A percentile compares a stretch with the other conserved stretches of the same genome.
phyloP scores from a whole-genome alignment of 2,888 invertebrate genomes.

The Platypus cylindrus region DNA sequence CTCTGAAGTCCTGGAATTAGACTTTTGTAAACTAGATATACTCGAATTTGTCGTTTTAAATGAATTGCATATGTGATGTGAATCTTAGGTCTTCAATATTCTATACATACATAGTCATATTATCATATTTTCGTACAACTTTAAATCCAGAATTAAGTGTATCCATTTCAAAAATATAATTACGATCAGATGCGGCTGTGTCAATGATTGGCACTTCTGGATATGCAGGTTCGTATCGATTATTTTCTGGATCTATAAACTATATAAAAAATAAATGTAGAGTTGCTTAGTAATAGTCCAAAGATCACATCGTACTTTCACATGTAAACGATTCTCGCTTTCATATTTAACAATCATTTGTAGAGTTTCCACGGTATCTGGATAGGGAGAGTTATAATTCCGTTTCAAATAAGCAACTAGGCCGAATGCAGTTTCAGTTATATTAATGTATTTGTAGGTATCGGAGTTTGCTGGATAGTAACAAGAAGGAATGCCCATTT shows the following conservation, averaged over 20 bases:
- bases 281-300: too few species aligned
- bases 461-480: conserved; percentile 56
- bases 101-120: conserved; percentile 44
- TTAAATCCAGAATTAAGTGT: conserved; percentile 48
- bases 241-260: conserved; percentile 38
- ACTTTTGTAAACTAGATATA: too few species aligned
- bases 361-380: conserved; percentile 47
- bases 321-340: conserved; percentile 47
- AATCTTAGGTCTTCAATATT: too few species aligned
- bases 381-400: conserved; percentile 47
- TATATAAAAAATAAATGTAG: conserved; percentile 15
- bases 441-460: conserved; percentile 50
- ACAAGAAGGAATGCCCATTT: conserved; percentile 52
- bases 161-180: conserved; percentile 45
- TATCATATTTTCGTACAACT: conserved; percentile 41
- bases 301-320: conserved; percentile 60
- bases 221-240: conserved; percentile 54
- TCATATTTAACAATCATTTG: conserved; percentile 50
- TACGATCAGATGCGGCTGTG: conserved; percentile 36
- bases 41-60: too few species aligned
- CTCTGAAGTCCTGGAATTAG: too few species aligned
- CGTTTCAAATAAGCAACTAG: conserved; percentile 44
- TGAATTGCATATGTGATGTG: too few species aligned
- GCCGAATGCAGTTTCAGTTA: conserved; percentile 47
- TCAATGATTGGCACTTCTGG: conserved; percentile 47